Base-by-base conservation (phyloP, 2,888 invertebrate species). In the Drosophila robusta region DNA sequence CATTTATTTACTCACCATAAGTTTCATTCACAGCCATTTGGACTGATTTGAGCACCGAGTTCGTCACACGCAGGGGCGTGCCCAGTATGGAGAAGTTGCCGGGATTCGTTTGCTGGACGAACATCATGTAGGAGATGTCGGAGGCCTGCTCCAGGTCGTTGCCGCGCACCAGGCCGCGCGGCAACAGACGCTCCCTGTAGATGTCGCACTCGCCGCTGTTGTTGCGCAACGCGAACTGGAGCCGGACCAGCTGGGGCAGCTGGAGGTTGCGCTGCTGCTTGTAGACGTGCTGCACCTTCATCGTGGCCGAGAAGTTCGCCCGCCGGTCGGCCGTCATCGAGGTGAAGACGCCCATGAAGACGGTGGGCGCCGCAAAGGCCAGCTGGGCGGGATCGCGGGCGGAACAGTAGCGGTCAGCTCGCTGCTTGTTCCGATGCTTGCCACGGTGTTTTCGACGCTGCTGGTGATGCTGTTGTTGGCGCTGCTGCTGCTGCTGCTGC, bases 261-360 rank as follows among this genome's bases (percentile, higher is more conserved):
- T 90, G 90, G 56, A 88, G 89, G 44, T 93, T 92, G 71, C 92
- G 88, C 75, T 94, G 94, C 80, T 93, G 94, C 91, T 95, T 95
- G 91, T 94, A 94, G 75, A 94, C 93, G 73, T 94, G 93, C 79
- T 94, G 93, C 78, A 95, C 95, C 90, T 94, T 94, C 91, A 95
- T 95, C 67, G 95, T 94, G 78, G 94, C 95, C 72, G 94, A 94
- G 91, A 95, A 95, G 85, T 94, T 94, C 58, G 93, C 92, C 51
- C 93, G 93, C 51, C 94, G 93, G 79, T 93, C 92, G 56, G 93
- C 92, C 78, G 94, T 94, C 93, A 94, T 94, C 76, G 95, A 95
- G 73, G 94, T 92, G 64, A 94, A 95, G 88, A 94, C 94, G 68
- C 95, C 95, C 90, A 94, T 93, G 91, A 95, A 94, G 49, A 95